Percentiles rank a stretch among this genome's conserved stretches.
Evolutionary conservation across 2,888 invertebrate species (phyloP).

Genomic region (Parelbella ahira): DNA sequence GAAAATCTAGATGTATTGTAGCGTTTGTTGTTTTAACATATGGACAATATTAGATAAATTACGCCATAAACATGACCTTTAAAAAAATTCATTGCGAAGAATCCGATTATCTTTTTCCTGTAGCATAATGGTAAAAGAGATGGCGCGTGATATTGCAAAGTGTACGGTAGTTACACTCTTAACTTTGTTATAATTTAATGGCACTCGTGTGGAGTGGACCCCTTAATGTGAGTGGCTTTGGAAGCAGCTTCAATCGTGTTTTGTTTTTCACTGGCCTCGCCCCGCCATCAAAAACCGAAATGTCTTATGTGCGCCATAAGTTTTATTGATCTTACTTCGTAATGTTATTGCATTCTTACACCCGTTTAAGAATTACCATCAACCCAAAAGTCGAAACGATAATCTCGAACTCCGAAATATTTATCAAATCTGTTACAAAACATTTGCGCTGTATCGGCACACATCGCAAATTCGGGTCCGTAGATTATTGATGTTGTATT

Average conservation of each 20-base stretch:
- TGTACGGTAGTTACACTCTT: constrained; percentile 7
- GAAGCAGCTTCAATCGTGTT: constrained; percentile 27
- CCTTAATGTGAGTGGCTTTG: constrained; percentile 29
- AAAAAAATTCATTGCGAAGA: no score
- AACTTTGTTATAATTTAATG: constrained; percentile 13
- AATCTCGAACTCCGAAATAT: constrained; percentile 24
- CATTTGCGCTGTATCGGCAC: constrained; percentile 54
- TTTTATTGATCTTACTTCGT: not conserved
- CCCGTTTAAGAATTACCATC: no score
- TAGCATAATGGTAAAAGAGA: no score
- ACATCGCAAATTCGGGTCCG: constrained; percentile 45
- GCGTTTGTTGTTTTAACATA: no score
- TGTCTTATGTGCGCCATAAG: no score
- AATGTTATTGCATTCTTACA: no score
- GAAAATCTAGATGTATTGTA: no score
- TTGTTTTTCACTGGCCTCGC: not conserved
- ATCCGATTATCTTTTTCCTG: no score
- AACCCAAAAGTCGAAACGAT: not conserved
- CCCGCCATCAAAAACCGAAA: no score
- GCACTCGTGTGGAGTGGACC: constrained; percentile 9
- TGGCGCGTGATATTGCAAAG: constrained; percentile 6
- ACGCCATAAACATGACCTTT: no score
- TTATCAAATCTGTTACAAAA: constrained; percentile 66
- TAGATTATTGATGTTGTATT: constrained; percentile 26
- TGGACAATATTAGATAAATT: no score